phyloP scores from a whole-genome alignment of 2,888 invertebrate species.

The Flexamia atlantica region DNA sequence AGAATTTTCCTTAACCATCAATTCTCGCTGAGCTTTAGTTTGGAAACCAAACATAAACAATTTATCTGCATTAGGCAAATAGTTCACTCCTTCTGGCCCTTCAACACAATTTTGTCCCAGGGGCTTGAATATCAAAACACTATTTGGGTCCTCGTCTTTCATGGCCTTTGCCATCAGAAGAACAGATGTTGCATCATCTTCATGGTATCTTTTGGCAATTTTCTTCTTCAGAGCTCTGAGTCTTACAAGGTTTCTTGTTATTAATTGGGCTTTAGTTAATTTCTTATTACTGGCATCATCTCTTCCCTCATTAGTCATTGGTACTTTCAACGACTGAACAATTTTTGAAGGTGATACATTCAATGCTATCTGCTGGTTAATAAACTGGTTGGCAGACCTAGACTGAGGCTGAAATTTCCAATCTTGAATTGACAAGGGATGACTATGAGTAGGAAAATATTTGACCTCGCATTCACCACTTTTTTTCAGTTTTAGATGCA shows the following conservation, averaged over 20 bases:
- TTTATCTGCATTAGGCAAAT: constrained; percentile 41
- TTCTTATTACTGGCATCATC: neutral
- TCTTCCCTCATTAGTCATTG: neutral
- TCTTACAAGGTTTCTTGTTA: constrained; percentile 2
- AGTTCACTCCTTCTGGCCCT: neutral
- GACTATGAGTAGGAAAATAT: too few relatives aligned
- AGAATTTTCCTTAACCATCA: constrained; percentile 13
- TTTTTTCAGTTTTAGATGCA: neutral
- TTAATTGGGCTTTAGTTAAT: neutral
- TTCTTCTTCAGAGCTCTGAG: neutral
- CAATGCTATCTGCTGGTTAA: neutral
- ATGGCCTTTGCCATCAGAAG: constrained; percentile 5
- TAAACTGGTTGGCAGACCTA: neutral
- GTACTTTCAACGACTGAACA: neutral
- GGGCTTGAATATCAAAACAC: neutral
- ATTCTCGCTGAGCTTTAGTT: constrained; percentile 49
- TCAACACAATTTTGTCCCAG: neutral
- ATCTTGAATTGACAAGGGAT: neutral
- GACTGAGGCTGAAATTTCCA: constrained; percentile 14
- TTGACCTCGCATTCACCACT: too few relatives aligned
- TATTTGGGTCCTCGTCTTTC: neutral
- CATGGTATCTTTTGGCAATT: neutral
- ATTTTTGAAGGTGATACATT: neutral
- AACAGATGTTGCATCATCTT: constrained; percentile 16
- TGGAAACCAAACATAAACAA: constrained; percentile 61